Percentiles rank a stretch among this genome's conserved stretches.
These are phyloP conservation scores for Platichthys stellatus DNA, from an alignment of 2,113 vertebrate species.

Conservation along the genomic window DNA sequence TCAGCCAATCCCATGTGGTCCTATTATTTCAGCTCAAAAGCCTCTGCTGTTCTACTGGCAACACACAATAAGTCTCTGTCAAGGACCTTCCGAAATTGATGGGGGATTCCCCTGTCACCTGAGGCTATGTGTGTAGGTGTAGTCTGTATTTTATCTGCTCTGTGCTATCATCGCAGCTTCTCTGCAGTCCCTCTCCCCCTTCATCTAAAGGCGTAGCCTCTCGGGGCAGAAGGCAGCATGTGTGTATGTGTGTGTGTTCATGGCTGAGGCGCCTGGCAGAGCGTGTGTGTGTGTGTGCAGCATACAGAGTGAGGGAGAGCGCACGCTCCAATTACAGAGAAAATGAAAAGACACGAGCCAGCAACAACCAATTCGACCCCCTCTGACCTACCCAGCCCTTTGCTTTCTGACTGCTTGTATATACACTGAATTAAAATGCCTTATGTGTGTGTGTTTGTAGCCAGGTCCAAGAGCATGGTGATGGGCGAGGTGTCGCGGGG, in stretches of 20 bases:
- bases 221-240: conserved; percentile 28
- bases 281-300: conserved; percentile 10
- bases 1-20: conserved; percentile 71
- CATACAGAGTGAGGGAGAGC: conserved; percentile 42
- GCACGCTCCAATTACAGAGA: conserved; percentile 10
- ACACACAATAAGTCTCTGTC: conserved; percentile 65
- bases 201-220: conserved; percentile 42
- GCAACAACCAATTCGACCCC: neutral
- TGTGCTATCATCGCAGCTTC: conserved; percentile 50
- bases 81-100: conserved; percentile 54
- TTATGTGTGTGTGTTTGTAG: conserved; percentile 75
- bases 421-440: neutral
- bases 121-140: conserved; percentile 38
- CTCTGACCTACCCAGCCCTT: neutral
- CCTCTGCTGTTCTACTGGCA: conserved; percentile 31
- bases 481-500: conserved; percentile 89
- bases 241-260: conserved; percentile 34
- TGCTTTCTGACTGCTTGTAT: neutral
- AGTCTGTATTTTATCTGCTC: conserved; percentile 26
- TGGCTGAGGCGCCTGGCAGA: conserved; percentile 3
- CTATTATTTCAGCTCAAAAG: conserved; percentile 68
- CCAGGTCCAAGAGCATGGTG: conserved; percentile 95
- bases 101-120: conserved; percentile 60
- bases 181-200: conserved; percentile 21
- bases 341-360: conserved; percentile 27